Base-by-base conservation (phyloP, 2,888 invertebrate genomes). In the Celastrina argiolus region DNA sequence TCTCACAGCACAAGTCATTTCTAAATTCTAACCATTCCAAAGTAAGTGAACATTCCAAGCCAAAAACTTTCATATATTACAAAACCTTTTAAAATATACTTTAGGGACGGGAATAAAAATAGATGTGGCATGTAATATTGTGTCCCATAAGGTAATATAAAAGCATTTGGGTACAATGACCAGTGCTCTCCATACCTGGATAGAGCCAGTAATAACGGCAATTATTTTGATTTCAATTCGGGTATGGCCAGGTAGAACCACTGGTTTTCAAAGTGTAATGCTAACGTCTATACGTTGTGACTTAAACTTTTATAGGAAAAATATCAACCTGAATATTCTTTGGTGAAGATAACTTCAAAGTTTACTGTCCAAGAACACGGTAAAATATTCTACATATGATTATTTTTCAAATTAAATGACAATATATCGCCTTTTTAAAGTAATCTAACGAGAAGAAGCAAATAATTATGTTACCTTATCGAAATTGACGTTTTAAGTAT, bases 211-310 rank as follows among this genome's bases (percentile, higher is more conserved):
- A 87, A 88, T 88, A 83, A 85, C 81, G 81, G 82, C 83, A 86
- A 89, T 88, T 88, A 88, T 87, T 84, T 83, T 75, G 81, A 82
- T 79, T 80, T 83, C 82, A 81, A 80, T 85, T 84, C 81, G 78
- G 81, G 77, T 77, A 80, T 78, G 73, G 73, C 76, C 85, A 85
- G 87, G 85, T 83, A 85, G 78, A 77, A 74, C 39, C 78, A 69
- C 70, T 42, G 84, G 65, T 67, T 71, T 75, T 81, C 81, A 85
- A 87, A 81, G 18, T 45, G 45, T 31, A 5, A 31, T 31, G 1
- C 8, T 41, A 45, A 45, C 41, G 6, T 41, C 41, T 41, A 12
- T 39, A 7, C 16, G 41, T n/a, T 42, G n/a, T 42, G 14, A 2
- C 6, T n/a, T 14, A n/a, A n/a, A 41, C n/a, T 31, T 4, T 31